phyloP scores from a whole-genome alignment of 2,797 vertebrate genomes.

The Tapera naevia region DNA sequence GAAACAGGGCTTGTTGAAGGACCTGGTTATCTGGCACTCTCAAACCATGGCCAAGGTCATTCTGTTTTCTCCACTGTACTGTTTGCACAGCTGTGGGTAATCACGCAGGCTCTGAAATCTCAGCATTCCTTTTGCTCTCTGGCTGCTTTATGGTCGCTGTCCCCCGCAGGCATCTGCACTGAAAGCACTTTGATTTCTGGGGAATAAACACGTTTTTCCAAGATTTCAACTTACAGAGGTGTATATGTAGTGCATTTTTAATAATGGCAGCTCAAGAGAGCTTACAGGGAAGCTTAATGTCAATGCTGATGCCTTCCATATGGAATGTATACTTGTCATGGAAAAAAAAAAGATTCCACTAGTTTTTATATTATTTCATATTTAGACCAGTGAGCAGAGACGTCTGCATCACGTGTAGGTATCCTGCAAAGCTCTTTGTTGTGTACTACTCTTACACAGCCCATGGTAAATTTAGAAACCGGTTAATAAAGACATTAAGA shows the following conservation, averaged over 20 bases:
- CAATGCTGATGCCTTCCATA: slow-evolving; percentile 41
- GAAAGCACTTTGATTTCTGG: slow-evolving; percentile 37
- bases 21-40: slow-evolving; percentile 62
- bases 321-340: not conserved
- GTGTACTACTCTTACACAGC: not conserved
- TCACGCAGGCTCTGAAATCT: slow-evolving; percentile 56
- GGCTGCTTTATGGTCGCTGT: slow-evolving; percentile 42
- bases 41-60: slow-evolving; percentile 64
- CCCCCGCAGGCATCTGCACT: not conserved
- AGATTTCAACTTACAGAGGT: slow-evolving; percentile 41
- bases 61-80: slow-evolving; percentile 58
- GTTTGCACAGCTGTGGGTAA: slow-evolving; percentile 69
- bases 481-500: not conserved
- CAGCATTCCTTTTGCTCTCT: slow-evolving; percentile 56
- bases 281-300: not conserved
- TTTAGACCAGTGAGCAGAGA: not conserved
- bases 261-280: slow-evolving; percentile 5
- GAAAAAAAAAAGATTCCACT: slow-evolving; percentile 1
- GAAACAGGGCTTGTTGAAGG: slow-evolving; percentile 35
- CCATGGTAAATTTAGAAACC: not conserved
- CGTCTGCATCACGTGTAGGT: not conserved
- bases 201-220: slow-evolving; percentile 7
- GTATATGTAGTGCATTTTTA: slow-evolving; percentile 33
- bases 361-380: not conserved
- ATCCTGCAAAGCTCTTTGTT: not conserved